Percentiles rank a stretch among this genome's conserved stretches.
Evolutionary conservation across 2,888 invertebrate genomes (phyloP).

Genomic region (Abrostola tripartita): DNA sequence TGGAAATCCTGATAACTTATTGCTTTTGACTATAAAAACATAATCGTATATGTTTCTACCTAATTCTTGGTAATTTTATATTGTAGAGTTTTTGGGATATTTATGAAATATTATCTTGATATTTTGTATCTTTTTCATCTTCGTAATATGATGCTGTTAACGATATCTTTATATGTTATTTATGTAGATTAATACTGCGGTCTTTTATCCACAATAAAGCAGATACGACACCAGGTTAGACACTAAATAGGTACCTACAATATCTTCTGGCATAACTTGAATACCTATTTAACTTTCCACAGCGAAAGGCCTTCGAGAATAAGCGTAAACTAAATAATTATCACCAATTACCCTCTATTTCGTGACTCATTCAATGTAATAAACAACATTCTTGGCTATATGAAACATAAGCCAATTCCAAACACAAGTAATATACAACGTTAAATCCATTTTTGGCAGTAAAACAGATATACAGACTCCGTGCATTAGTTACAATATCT

Average conservation of each 20-base stretch:
- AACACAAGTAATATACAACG: conserved; percentile 43
- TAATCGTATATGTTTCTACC: conserved; percentile 48
- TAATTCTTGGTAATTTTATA: conserved; percentile 44
- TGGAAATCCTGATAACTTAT: conserved; percentile 63
- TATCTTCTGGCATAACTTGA: conserved; percentile 19
- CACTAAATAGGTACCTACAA: conserved; percentile 5
- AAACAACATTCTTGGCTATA: conserved; percentile 32
- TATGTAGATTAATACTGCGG: not conserved
- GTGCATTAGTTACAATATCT: conserved; percentile 61
- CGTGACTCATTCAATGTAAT: conserved; percentile 41
- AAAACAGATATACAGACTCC: conserved; percentile 54
- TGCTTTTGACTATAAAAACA: conserved; percentile 55
- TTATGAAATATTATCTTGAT: not conserved
- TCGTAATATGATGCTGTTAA: not conserved
- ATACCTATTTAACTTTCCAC: not conserved
- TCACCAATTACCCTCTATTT: conserved; percentile 44
- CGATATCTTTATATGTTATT: not conserved
- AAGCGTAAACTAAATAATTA: conserved; percentile 35
- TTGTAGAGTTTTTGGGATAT: conserved; percentile 3
- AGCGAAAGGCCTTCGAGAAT: conserved; percentile 17
- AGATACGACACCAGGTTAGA: not conserved
- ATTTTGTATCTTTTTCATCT: not conserved
- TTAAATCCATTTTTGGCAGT: conserved; percentile 55
- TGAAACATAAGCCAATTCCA: conserved; percentile 45
- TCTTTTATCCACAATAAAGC: conserved; percentile 11